Conservation (phyloP, 2,113 vertebrate species). For the Cottus gobio region DNA sequence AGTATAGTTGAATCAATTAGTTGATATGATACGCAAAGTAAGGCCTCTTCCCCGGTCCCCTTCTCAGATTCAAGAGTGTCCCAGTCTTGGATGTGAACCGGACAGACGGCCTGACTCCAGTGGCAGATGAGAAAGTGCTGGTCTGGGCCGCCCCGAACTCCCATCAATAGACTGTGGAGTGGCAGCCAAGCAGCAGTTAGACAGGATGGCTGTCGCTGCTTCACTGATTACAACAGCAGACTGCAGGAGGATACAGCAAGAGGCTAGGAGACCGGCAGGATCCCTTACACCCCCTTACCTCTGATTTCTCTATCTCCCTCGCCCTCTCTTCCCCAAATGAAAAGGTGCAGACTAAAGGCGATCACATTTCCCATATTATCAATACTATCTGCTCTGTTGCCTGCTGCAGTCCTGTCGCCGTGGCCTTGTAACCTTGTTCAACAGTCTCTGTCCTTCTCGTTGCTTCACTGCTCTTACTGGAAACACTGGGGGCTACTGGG, state of each 20-base stretch:
- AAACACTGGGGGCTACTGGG: conserved; percentile 4
- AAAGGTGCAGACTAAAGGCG: conserved; percentile 71
- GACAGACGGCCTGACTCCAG: conserved; percentile 90
- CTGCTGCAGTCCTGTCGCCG: conserved; percentile 56
- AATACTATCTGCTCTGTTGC: conserved; percentile 73
- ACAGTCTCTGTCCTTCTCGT: conserved; percentile 44
- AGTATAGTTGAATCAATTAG: conserved; percentile 87
- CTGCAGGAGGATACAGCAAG: conserved; percentile 55
- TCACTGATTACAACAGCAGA: conserved; percentile 69
- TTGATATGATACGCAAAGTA: conserved; percentile 84
- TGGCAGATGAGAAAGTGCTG: conserved; percentile 74
- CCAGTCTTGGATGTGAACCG: conserved; percentile 68
- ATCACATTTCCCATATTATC: conserved; percentile 83
- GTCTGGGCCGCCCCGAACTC: conserved; percentile 66
- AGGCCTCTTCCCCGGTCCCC: conserved; percentile 39
- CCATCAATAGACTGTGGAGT: conserved; percentile 81
- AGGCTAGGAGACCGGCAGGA: conserved; percentile 64
- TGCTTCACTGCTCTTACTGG: conserved; percentile 14
- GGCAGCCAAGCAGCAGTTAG: conserved; percentile 75
- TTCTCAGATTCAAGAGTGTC: conserved; percentile 82
- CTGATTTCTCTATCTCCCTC: conserved; percentile 38
- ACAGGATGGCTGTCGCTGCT: conserved; percentile 83
- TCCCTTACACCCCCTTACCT: conserved; percentile 54
- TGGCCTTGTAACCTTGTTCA: conserved; percentile 69
- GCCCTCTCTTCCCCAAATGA: conserved; percentile 58